Evolutionary conservation across 2,888 invertebrate genomes (phyloP).

Genomic region (Idaea biselata): DNA sequence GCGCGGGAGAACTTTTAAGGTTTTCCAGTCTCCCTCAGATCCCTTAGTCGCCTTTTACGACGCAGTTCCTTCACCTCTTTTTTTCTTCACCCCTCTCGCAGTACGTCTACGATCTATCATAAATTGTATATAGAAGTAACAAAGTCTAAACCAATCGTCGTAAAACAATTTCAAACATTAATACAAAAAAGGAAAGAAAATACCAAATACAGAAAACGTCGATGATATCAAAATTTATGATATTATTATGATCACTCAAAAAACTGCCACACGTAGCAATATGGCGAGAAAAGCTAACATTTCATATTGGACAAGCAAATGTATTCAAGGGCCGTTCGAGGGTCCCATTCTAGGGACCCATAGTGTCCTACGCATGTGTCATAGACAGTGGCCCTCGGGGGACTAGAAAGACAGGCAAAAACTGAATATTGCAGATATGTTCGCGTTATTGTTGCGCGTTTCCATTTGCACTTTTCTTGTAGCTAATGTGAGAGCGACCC

Average conservation of each 20-base stretch:
- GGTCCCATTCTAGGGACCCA: conserved; percentile 54
- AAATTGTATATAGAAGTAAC: too few relatives aligned
- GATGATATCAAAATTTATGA: conserved; percentile 25
- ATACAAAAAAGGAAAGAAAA: conserved; percentile 19
- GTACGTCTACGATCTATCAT: too few relatives aligned
- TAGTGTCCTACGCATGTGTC: conserved; percentile 70
- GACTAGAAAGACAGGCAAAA: conserved; percentile 59
- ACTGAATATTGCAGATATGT: conserved; percentile 79
- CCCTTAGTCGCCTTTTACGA: too few relatives aligned
- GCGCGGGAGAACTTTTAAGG: too few relatives aligned
- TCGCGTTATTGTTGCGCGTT: conserved; percentile 62
- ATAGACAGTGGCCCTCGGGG: conserved; percentile 68
- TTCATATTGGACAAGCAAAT: conserved; percentile 67
- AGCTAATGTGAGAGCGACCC: too few relatives aligned
- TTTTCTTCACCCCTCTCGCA: too few relatives aligned
- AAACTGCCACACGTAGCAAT: conserved; percentile 41
- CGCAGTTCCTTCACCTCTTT: too few relatives aligned
- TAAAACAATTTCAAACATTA: conserved; percentile 12
- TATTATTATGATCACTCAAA: conserved; percentile 25
- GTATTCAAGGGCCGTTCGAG: conserved; percentile 76
- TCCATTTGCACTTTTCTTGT: conserved; percentile 28
- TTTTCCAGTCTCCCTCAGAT: too few relatives aligned
- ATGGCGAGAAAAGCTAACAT: conserved; percentile 70
- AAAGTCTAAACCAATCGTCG: too few relatives aligned
- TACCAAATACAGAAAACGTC: conserved; percentile 11